Conservation (phyloP, 2,113 vertebrate genomes). For the Hemibagrus wyckioides region DNA sequence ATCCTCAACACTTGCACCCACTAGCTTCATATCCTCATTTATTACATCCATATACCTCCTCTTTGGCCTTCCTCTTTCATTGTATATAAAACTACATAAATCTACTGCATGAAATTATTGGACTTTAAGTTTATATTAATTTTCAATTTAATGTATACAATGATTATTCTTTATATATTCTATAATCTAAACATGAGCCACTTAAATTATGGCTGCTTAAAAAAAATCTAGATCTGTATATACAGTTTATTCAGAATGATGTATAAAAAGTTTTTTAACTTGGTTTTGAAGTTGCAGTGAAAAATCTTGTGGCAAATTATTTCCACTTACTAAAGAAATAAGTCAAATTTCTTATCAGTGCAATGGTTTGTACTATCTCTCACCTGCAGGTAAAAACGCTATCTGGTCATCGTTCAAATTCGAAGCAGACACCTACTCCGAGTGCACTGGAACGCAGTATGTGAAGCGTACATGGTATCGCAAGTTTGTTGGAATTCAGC, state of each 20-base stretch:
- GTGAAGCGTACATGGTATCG: conserved; percentile 99
- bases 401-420: conserved; percentile 97
- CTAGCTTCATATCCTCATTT: too few relatives aligned
- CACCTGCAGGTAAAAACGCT: conserved; percentile 85
- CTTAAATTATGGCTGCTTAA: background rate
- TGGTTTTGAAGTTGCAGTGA: background rate
- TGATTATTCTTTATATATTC: background rate
- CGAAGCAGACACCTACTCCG: conserved; percentile 85
- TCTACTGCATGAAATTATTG: background rate
- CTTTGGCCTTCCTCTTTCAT: too few relatives aligned
- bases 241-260: background rate
- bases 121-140: background rate
- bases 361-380: conserved; percentile 3
- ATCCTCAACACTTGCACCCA: too few relatives aligned
- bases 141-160: background rate
- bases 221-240: background rate
- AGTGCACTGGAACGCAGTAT: conserved; percentile 90
- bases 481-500: conserved; percentile 96
- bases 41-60: too few relatives aligned
- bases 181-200: background rate
- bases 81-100: background rate
- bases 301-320: background rate
- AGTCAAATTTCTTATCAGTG: background rate
- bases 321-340: background rate
- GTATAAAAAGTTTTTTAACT: background rate